Percentiles rank a stretch among this genome's conserved stretches.
phyloP scores from a whole-genome alignment of 2,888 invertebrate species.

The Cosmorhoe ocellata region DNA sequence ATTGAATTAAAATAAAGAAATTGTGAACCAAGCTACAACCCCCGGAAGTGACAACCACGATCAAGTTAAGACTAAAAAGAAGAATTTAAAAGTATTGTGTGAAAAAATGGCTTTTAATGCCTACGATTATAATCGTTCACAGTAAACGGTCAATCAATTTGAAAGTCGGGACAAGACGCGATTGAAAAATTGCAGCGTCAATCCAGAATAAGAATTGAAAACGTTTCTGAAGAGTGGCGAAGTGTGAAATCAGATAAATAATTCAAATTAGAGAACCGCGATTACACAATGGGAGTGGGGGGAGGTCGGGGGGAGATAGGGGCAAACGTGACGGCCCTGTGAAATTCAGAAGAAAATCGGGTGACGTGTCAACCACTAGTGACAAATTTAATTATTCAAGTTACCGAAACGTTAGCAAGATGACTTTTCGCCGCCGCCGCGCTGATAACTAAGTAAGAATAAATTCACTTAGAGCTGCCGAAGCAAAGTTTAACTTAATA shows the following conservation, averaged over 20 bases:
- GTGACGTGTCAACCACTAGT: slow-evolving; percentile 77
- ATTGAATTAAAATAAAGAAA: too few relatives aligned
- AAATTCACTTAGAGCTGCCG: slow-evolving; percentile 80
- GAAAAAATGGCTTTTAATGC: too few relatives aligned
- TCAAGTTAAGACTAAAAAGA: too few relatives aligned
- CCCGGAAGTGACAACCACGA: too few relatives aligned
- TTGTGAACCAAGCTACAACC: too few relatives aligned
- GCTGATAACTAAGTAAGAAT: slow-evolving; percentile 81
- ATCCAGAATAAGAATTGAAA: slow-evolving; percentile 35
- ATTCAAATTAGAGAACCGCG: slow-evolving; percentile 76
- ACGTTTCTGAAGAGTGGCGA: slow-evolving; percentile 43
- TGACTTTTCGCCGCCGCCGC: slow-evolving; percentile 76
- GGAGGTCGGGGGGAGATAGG: slow-evolving; percentile 40
- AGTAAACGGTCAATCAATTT: slow-evolving; percentile 27
- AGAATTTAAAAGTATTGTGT: too few relatives aligned
- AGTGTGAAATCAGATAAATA: slow-evolving; percentile 78
- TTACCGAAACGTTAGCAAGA: slow-evolving; percentile 80
- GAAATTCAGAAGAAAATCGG: slow-evolving; percentile 74
- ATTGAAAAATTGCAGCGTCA: slow-evolving; percentile 29
- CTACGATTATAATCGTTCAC: too few relatives aligned
- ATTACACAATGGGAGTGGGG: slow-evolving; percentile 68
- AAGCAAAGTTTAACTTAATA: slow-evolving; percentile 81
- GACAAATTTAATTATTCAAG: slow-evolving; percentile 82
- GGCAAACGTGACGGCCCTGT: slow-evolving; percentile 72
- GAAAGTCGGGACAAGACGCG: slow-evolving; percentile 22